These are phyloP conservation scores for Paracentrotus lividus DNA, from an alignment of 53 echinoderm and acorn worm genomes.

Conservation along the genomic window DNA sequence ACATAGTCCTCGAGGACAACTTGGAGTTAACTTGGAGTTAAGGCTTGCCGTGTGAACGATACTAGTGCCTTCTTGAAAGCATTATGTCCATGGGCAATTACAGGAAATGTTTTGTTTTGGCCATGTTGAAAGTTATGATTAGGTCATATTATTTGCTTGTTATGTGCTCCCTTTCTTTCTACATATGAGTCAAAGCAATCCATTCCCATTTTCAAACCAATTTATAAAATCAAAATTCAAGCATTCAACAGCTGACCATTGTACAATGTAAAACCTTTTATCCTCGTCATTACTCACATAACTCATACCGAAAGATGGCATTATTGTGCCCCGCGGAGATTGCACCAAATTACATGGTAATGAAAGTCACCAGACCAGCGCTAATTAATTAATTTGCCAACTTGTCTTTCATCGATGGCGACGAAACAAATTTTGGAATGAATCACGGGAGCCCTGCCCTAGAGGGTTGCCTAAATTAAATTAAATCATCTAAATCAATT, in stretches of 20 bases:
- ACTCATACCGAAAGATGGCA: conserved; percentile 9
- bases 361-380: conserved; percentile 58
- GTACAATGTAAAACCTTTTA: conserved; percentile 7
- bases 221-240: background rate
- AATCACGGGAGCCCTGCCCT: conserved; percentile 44
- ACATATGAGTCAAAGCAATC: background rate
- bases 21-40: too few relatives aligned
- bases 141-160: background rate
- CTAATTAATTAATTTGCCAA: conserved; percentile 66
- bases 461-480: conserved; percentile 27
- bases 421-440: conserved; percentile 17
- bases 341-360: conserved; percentile 34
- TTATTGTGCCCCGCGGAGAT: background rate
- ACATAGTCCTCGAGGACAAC: too few relatives aligned
- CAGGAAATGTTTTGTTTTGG: background rate
- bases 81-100: background rate
- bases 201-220: background rate
- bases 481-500: conserved; percentile 57
- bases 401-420: conserved; percentile 6
- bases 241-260: conserved; percentile 53
- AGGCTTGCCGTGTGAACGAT: too few relatives aligned
- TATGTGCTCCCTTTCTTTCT: background rate
- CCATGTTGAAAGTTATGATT: background rate
- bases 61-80: too few relatives aligned
- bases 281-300: conserved; percentile 28